Evolutionary conservation across 2,888 invertebrate genomes (phyloP).

Genomic region (Ophraella communa): DNA sequence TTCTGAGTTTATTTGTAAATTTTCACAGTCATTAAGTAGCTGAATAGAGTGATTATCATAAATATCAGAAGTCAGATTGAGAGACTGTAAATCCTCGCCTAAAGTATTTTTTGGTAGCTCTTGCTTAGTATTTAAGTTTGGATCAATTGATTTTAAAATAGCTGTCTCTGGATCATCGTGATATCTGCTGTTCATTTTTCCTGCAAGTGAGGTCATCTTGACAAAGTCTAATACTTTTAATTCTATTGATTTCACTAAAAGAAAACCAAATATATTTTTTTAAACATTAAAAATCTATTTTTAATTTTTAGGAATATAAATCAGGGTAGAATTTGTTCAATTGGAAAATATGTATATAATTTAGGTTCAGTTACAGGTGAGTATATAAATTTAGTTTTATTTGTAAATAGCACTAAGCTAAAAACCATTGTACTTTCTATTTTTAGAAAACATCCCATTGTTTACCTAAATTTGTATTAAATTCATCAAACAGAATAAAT

Average conservation of each 20-base stretch:
- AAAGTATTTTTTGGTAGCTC: constrained; percentile 18
- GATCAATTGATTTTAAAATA: constrained; percentile 53
- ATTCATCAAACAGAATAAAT: too few relatives aligned
- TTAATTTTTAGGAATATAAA: too few relatives aligned
- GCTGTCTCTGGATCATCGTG: constrained; percentile 35
- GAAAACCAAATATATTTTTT: not conserved
- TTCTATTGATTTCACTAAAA: constrained; percentile 31
- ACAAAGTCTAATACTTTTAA: constrained; percentile 30
- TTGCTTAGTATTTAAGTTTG: constrained; percentile 36
- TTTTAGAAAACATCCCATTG: not conserved
- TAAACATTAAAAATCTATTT: too few relatives aligned
- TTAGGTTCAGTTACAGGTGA: too few relatives aligned
- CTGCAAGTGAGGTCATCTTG: constrained; percentile 37
- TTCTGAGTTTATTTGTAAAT: constrained; percentile 64
- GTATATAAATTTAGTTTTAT: not conserved
- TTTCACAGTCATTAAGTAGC: constrained; percentile 69
- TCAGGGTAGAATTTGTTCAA: too few relatives aligned
- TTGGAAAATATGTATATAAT: too few relatives aligned
- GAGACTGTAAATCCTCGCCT: constrained; percentile 36
- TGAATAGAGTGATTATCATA: constrained; percentile 57
- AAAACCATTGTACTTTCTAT: not conserved
- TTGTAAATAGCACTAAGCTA: not conserved
- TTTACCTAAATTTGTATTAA: not conserved
- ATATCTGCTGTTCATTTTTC: constrained; percentile 36
- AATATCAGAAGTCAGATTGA: constrained; percentile 41